These are phyloP conservation scores for Lagorchestes hirsutus DNA, from an alignment of 2,797 vertebrate species.

Conservation along the genomic window DNA sequence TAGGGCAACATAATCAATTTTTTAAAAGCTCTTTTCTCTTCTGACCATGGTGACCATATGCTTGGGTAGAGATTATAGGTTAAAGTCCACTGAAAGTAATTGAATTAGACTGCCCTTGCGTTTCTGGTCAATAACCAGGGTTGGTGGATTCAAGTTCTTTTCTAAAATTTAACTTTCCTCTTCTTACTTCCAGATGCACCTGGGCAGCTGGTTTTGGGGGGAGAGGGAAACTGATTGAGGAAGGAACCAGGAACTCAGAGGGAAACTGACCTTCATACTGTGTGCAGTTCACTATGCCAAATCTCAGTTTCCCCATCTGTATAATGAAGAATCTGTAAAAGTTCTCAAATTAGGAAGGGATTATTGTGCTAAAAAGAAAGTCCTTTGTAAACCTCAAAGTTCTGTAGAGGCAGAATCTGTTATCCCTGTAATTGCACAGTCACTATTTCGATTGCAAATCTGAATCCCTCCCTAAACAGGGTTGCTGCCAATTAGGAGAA, in stretches of 20 bases:
- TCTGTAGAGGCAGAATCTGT: neutral
- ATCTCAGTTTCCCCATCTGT: neutral
- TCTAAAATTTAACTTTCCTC: constrained; percentile 47
- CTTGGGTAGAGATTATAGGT: constrained; percentile 59
- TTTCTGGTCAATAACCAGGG: constrained; percentile 19
- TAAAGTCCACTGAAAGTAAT: constrained; percentile 55
- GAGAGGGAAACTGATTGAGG: neutral
- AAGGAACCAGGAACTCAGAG: neutral
- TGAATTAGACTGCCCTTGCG: constrained; percentile 53
- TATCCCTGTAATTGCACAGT: neutral
- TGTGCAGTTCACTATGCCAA: neutral
- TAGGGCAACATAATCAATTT: constrained; percentile 46
- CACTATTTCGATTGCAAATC: constrained; percentile 44
- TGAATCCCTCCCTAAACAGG: constrained; percentile 50
- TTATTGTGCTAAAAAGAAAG: neutral
- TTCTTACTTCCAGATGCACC: neutral
- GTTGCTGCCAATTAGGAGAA: neutral
- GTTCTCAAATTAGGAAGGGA: neutral
- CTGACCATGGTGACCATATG: constrained; percentile 19
- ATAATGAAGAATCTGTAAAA: neutral
- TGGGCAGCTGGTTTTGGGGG: neutral
- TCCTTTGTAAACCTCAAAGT: neutral
- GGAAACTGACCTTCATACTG: neutral
- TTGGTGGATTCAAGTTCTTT: constrained; percentile 9
- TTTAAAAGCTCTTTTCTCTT: constrained; percentile 70